A percentile compares a stretch with the other conserved stretches of the same genome.
Conservation (phyloP, 2,888 invertebrate genomes). For the Taphrorychus bicolor region DNA sequence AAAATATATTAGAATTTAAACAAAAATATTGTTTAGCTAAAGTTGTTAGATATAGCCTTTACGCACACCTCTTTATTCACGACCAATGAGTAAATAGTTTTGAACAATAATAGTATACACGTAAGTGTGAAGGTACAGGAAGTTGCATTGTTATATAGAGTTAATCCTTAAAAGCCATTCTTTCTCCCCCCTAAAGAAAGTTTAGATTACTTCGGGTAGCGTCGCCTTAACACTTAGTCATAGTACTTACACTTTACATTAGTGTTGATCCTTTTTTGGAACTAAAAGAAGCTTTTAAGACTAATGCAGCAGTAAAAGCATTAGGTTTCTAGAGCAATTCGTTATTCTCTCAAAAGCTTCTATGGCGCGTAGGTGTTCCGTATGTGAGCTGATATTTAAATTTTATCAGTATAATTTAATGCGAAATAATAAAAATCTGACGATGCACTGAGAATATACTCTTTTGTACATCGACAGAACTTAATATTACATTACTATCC, state of each 20-base stretch:
- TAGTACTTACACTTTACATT: slow-evolving; percentile 41
- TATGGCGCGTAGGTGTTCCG: not conserved
- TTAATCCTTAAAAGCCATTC: slow-evolving; percentile 33
- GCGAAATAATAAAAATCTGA: too few species aligned
- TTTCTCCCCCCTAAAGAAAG: slow-evolving; percentile 30
- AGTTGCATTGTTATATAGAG: slow-evolving; percentile 16
- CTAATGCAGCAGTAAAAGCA: slow-evolving; percentile 41
- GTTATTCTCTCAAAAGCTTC: slow-evolving; percentile 35
- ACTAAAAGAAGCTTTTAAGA: slow-evolving; percentile 42
- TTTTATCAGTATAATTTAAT: not conserved
- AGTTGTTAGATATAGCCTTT: too few species aligned
- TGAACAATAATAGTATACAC: too few species aligned
- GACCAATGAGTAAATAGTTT: too few species aligned
- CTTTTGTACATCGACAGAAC: too few species aligned
- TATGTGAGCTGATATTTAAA: not conserved
- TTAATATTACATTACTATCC: too few species aligned
- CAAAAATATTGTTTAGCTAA: not conserved
- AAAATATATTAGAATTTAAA: slow-evolving; percentile 6
- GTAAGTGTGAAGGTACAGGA: not conserved
- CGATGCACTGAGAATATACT: too few species aligned
- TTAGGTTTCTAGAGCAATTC: slow-evolving; percentile 39
- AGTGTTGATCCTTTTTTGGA: slow-evolving; percentile 41
- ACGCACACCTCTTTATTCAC: not conserved
- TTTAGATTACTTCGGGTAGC: slow-evolving; percentile 39
- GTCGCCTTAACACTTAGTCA: slow-evolving; percentile 41